These are phyloP conservation scores for Florisuga fusca DNA, from an alignment of 2,797 vertebrate genomes.

Conservation along the genomic window DNA sequence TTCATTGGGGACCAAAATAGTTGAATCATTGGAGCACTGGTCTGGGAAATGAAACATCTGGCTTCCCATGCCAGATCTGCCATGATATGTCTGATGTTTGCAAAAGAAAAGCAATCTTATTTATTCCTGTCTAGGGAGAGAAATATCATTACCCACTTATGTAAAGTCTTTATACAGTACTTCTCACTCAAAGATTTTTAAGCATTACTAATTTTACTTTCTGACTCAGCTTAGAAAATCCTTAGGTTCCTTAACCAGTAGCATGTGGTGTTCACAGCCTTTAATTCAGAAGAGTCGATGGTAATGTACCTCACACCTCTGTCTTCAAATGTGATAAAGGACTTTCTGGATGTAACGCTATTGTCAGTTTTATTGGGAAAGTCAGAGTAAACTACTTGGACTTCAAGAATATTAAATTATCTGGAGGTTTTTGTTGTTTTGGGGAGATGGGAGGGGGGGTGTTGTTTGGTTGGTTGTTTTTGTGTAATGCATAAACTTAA, in stretches of 20 bases:
- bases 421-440: neutral
- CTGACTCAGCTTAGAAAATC: neutral
- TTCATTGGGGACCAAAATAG: neutral
- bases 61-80: neutral
- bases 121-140: neutral
- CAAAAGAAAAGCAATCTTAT: neutral
- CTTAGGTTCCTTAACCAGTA: neutral
- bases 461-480: neutral
- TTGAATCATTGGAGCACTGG: neutral
- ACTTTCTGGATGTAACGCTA: neutral
- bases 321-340: neutral
- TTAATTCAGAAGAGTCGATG: neutral
- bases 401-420: neutral
- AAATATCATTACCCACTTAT: neutral
- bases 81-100: neutral
- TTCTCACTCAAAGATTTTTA: neutral
- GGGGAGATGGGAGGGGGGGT: accelerated
- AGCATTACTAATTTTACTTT: neutral
- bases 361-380: neutral
- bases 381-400: neutral
- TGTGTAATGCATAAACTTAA: neutral
- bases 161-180: neutral
- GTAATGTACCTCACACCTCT: neutral
- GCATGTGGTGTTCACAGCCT: neutral
- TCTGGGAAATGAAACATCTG: neutral